Percentiles rank a stretch among this genome's conserved stretches.
Conservation (phyloP, 2,888 invertebrate genomes). For the Tenodera sinensis region DNA sequence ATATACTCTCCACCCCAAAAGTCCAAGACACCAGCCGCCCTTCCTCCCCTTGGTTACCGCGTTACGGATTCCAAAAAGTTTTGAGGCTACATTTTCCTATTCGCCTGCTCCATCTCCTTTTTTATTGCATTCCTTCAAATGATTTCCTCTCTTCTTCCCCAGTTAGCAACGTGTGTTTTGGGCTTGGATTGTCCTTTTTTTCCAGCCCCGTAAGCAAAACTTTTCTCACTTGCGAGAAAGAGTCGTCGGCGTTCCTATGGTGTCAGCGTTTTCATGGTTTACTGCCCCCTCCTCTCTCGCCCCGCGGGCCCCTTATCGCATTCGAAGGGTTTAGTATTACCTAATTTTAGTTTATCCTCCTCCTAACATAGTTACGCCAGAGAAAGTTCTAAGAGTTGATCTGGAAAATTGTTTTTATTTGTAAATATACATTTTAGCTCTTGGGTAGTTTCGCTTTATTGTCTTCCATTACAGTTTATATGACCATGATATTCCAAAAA, state of each 20-base stretch:
- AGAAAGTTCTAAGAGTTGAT: neutral
- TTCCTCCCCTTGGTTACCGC: neutral
- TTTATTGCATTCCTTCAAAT: neutral
- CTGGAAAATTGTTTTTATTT: neutral
- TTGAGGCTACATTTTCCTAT: neutral
- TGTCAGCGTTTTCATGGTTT: slow-evolving; percentile 7
- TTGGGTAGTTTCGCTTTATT: neutral
- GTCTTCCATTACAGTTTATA: neutral
- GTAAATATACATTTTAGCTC: neutral
- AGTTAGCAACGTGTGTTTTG: neutral
- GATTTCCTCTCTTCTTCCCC: neutral
- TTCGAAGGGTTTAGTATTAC: neutral
- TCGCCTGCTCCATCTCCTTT: neutral
- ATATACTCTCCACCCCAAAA: neutral
- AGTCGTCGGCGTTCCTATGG: neutral
- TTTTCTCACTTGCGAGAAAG: slow-evolving; percentile 6
- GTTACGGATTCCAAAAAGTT: neutral
- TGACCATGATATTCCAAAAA: neutral
- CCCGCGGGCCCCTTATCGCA: neutral
- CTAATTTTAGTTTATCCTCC: slow-evolving; percentile 7
- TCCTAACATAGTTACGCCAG: slow-evolving; percentile 1
- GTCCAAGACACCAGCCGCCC: neutral
- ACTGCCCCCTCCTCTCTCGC: neutral
- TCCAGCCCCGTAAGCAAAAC: slow-evolving; percentile 10
- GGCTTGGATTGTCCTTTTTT: slow-evolving; percentile 1